Conservation (phyloP, 2,113 vertebrate species). For the Gobius niger region DNA sequence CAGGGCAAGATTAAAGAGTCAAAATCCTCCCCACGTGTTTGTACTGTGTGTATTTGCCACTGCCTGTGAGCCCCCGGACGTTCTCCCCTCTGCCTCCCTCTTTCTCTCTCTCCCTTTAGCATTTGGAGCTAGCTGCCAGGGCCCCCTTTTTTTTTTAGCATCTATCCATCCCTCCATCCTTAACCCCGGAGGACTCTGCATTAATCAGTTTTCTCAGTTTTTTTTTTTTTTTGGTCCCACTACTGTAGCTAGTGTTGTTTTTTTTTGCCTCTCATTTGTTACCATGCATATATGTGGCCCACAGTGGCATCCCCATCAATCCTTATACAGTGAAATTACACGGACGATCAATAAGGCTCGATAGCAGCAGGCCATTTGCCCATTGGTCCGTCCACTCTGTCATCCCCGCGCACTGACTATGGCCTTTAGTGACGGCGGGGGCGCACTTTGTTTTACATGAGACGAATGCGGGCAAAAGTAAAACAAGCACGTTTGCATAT, state of each 20-base stretch:
- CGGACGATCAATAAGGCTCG: conserved; percentile 44
- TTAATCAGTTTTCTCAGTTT: conserved; percentile 53
- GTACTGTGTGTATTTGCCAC: conserved; percentile 49
- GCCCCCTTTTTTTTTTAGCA: conserved; percentile 66
- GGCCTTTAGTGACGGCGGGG: conserved; percentile 37
- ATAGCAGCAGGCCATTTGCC: conserved; percentile 54
- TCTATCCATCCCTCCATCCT: conserved; percentile 68
- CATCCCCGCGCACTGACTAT: conserved; percentile 39
- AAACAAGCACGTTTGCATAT: conserved; percentile 4
- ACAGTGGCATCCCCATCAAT: conserved; percentile 52
- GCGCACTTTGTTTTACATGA: conserved; percentile 8
- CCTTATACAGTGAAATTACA: conserved; percentile 43
- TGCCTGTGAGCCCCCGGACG: conserved; percentile 68
- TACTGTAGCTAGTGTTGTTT: conserved; percentile 46
- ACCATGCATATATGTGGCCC: conserved; percentile 61
- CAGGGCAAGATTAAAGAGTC: conserved; percentile 77
- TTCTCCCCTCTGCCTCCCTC: conserved; percentile 58
- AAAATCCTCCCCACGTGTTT: conserved; percentile 69
- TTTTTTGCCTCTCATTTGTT: conserved; percentile 59
- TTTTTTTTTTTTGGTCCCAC: conserved; percentile 29
- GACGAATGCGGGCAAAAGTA: conserved; percentile 5
- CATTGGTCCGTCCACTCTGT: conserved; percentile 45
- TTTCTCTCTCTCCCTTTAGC: conserved; percentile 56
- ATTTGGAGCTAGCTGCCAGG: conserved; percentile 67
- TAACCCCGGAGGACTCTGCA: conserved; percentile 63